phyloP scores from a whole-genome alignment of 1,140 invertebrate species.

The Bursaphelenchus mucronatus region DNA sequence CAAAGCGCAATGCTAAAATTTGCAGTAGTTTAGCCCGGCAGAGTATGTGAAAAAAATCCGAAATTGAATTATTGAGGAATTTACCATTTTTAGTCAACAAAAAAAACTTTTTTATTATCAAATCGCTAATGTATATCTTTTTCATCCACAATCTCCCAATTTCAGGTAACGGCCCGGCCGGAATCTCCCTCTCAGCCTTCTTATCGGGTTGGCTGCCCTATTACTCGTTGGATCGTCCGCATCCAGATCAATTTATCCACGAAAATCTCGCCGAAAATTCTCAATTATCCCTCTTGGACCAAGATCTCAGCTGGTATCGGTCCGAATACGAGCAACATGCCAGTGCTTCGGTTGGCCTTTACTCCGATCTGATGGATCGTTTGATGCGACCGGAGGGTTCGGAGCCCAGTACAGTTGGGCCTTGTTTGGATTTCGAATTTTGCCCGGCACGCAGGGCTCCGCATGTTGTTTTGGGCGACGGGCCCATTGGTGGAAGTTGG shows the following conservation, averaged over 20 bases:
- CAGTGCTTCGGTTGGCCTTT: constrained; percentile 29
- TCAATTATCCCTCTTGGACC: constrained; percentile 37
- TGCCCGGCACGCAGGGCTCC: constrained; percentile 27
- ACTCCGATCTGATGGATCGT: constrained; percentile 42
- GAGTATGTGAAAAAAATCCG: no score
- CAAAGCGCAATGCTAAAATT: no score
- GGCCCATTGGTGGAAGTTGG: constrained; percentile 53
- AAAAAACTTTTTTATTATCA: no score
- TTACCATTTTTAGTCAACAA: no score
- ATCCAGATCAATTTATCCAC: constrained; percentile 44
- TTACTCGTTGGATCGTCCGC: constrained; percentile 40
- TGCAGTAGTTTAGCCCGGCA: no score
- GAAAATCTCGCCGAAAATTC: constrained; percentile 26
- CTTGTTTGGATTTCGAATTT: constrained; percentile 31
- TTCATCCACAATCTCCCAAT: constrained; percentile 3
- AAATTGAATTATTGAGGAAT: no score
- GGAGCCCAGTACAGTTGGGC: not conserved
- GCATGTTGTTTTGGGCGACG: constrained; percentile 54
- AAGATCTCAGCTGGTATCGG: constrained; percentile 48
- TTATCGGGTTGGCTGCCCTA: constrained; percentile 52
- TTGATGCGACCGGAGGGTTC: constrained; percentile 30
- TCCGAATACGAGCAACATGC: constrained; percentile 29
- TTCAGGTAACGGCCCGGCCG: constrained; percentile 56
- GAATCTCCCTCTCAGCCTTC: constrained; percentile 51
- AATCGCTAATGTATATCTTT: no score